phyloP scores from a whole-genome alignment of 2,888 invertebrate species.

The Abrostola tripartita region DNA sequence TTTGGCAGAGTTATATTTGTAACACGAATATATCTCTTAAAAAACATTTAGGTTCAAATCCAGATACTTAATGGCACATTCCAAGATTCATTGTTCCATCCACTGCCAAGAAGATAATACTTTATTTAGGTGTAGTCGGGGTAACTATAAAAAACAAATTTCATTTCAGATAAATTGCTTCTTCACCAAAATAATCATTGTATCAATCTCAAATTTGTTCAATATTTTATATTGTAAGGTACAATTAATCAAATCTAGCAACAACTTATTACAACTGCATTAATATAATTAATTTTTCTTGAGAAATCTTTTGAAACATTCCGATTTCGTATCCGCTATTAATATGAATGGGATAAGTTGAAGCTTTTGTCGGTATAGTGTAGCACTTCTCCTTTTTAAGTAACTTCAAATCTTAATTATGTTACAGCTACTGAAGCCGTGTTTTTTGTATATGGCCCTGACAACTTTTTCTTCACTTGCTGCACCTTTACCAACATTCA shows the following conservation, averaged over 20 bases:
- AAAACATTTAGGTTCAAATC: neutral
- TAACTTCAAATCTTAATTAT: neutral
- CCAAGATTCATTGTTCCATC: neutral
- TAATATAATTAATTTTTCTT: too few species aligned
- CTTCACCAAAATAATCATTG: too few species aligned
- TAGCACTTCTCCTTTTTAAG: too few species aligned
- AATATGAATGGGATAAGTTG: too few species aligned
- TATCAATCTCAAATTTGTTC: too few species aligned
- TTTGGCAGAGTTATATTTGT: neutral
- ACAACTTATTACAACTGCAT: too few species aligned
- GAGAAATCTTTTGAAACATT: too few species aligned
- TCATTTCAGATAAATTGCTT: too few species aligned
- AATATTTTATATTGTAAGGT: too few species aligned
- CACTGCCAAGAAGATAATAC: neutral
- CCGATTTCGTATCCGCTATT: too few species aligned
- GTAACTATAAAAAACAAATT: neutral
- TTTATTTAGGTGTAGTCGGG: neutral
- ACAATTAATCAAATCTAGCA: too few species aligned
- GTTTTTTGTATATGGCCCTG: slow-evolving; percentile 28
- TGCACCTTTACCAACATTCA: slow-evolving; percentile 44
- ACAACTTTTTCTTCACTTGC: slow-evolving; percentile 44
- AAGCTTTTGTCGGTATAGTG: too few species aligned
- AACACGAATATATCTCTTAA: neutral
- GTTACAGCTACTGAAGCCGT: slow-evolving; percentile 21
- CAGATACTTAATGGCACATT: neutral